These are phyloP conservation scores for Misgurnus anguillicaudatus DNA, from an alignment of 2,113 vertebrate species.

Conservation along the genomic window DNA sequence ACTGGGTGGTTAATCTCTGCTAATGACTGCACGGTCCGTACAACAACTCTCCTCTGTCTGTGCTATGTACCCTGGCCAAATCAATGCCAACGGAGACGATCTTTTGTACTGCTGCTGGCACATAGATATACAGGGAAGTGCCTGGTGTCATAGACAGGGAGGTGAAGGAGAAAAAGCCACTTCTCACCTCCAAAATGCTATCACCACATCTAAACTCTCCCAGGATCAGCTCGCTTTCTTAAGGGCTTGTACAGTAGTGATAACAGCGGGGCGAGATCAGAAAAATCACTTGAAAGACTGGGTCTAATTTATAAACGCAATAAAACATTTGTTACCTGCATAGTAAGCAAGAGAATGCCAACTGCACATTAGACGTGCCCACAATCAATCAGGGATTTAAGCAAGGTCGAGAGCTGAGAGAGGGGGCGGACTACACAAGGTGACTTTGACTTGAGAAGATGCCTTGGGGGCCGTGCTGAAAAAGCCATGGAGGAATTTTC, in stretches of 20 bases:
- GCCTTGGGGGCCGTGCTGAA: slow-evolving; percentile 72
- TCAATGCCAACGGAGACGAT: slow-evolving; percentile 76
- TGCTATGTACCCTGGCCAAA: slow-evolving; percentile 73
- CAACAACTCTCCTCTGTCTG: slow-evolving; percentile 69
- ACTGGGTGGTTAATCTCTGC: slow-evolving; percentile 70
- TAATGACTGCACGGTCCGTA: slow-evolving; percentile 67
- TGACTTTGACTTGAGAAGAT: slow-evolving; percentile 74
- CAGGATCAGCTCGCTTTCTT: not conserved
- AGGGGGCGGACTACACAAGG: slow-evolving; percentile 67
- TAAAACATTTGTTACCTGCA: slow-evolving; percentile 62
- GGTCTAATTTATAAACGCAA: slow-evolving; percentile 14
- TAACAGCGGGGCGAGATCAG: not conserved
- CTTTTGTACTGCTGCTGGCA: slow-evolving; percentile 65
- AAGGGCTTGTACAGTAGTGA: not conserved
- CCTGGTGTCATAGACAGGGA: slow-evolving; percentile 39
- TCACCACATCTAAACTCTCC: slow-evolving; percentile 66
- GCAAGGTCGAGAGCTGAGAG: slow-evolving; percentile 68
- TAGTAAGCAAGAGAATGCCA: slow-evolving; percentile 51
- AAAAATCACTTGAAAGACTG: not conserved
- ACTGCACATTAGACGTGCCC: slow-evolving; percentile 67
- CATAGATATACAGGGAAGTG: slow-evolving; percentile 62
- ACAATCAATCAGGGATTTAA: slow-evolving; percentile 64
- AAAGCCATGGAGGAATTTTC: slow-evolving; percentile 74
- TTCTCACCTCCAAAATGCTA: slow-evolving; percentile 76
- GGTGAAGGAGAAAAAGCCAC: slow-evolving; percentile 67